These are phyloP conservation scores for Chorisops tibialis DNA, from an alignment of 2,888 invertebrate genomes.

Conservation along the genomic window DNA sequence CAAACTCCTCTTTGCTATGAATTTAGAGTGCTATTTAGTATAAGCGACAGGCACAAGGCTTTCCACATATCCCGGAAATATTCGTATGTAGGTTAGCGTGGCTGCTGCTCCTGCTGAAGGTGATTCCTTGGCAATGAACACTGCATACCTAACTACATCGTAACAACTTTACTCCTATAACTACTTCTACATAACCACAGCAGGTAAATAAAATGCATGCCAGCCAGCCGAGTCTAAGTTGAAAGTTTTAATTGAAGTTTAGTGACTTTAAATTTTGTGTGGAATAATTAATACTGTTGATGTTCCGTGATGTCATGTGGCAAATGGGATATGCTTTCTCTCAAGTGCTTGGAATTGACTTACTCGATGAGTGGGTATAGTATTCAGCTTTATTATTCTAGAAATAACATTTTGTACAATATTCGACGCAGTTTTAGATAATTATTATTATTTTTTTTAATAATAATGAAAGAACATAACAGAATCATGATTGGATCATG, in stretches of 20 bases:
- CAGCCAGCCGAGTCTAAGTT: slow-evolving; percentile 11
- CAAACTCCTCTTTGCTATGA: background rate
- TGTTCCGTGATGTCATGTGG: slow-evolving; percentile 20
- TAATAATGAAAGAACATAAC: no score
- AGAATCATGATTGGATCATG: no score
- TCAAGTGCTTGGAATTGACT: no score
- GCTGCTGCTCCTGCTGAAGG: background rate
- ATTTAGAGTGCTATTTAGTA: slow-evolving; percentile 16
- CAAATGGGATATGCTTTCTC: slow-evolving; percentile 15
- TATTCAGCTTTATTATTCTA: no score
- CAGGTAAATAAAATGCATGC: background rate
- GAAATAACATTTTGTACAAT: no score
- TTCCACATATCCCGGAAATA: background rate
- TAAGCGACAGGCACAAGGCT: slow-evolving; percentile 8
- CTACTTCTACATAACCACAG: background rate
- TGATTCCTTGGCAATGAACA: no score
- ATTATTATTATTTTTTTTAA: no score
- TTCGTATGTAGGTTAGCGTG: slow-evolving; percentile 12
- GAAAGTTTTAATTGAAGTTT: slow-evolving; percentile 25
- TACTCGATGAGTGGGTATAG: no score
- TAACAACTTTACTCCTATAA: no score
- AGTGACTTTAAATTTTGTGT: slow-evolving; percentile 22
- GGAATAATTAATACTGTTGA: slow-evolving; percentile 21
- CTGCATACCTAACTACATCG: no score
- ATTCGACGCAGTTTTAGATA: no score